Conservation (phyloP, 2,888 invertebrate species). For the Lampropteryx suffumata region DNA sequence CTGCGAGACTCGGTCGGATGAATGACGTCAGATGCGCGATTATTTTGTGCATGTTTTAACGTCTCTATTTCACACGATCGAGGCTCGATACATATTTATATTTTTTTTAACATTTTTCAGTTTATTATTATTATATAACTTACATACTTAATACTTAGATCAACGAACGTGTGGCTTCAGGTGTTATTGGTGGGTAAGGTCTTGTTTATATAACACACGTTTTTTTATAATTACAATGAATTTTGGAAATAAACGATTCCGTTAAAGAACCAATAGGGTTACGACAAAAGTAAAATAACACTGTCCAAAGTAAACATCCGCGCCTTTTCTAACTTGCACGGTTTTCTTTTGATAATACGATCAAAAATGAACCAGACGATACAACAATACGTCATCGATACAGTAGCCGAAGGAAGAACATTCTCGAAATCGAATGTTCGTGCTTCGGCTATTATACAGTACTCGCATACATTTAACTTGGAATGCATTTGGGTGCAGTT, state of each 20-base stretch:
- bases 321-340: conserved; percentile 35
- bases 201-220: conserved; percentile 65
- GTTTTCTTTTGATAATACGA: conserved; percentile 6
- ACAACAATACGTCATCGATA: not conserved
- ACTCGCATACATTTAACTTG: conserved; percentile 1
- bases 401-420: no score
- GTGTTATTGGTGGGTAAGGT: conserved; percentile 79
- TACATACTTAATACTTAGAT: conserved; percentile 80
- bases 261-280: conserved; percentile 29
- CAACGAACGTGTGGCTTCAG: conserved; percentile 77
- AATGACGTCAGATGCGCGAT: conserved; percentile 52
- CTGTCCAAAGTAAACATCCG: conserved; percentile 30
- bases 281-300: conserved; percentile 51
- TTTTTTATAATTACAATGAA: conserved; percentile 38
- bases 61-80: conserved; percentile 64
- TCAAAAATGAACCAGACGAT: not conserved
- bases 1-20: conserved; percentile 65
- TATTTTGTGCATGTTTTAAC: conserved; percentile 45
- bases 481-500: conserved; percentile 10
- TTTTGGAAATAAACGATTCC: conserved; percentile 32
- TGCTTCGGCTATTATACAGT: no score
- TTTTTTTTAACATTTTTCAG: conserved; percentile 59
- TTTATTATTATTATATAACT: conserved; percentile 71
- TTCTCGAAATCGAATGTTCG: no score
- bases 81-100: conserved; percentile 65